phyloP scores from a whole-genome alignment of 2,113 vertebrate species.

The Leiothrix lutea region DNA sequence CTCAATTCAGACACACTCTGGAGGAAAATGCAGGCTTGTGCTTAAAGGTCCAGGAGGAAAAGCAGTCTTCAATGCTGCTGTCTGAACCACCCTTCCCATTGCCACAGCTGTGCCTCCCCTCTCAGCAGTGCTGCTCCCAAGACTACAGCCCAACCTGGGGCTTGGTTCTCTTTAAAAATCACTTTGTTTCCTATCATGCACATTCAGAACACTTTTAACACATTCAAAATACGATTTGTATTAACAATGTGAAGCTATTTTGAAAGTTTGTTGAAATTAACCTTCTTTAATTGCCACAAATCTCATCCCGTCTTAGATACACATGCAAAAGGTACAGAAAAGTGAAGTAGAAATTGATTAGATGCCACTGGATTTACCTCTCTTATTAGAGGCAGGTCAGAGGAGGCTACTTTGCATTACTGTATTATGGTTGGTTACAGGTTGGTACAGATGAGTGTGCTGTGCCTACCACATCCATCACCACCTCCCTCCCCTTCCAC shows the following conservation, averaged over 20 bases:
- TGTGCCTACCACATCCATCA: neutral
- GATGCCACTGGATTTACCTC: neutral
- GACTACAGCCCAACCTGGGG: neutral
- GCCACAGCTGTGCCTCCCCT: rapidly evolving
- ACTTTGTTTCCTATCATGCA: neutral
- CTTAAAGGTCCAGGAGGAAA: neutral
- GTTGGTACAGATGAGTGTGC: rapidly evolving
- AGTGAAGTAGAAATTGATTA: neutral
- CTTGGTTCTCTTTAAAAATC: neutral
- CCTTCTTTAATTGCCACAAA: neutral
- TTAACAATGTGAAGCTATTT: neutral
- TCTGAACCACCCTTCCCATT: neutral
- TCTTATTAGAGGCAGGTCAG: neutral
- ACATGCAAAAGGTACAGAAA: neutral
- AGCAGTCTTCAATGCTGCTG: neutral
- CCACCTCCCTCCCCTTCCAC: neutral
- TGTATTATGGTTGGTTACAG: neutral
- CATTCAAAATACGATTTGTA: neutral
- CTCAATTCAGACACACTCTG: neutral
- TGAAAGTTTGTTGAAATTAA: neutral
- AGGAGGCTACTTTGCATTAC: neutral
- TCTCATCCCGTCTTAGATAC: neutral
- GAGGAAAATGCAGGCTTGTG: neutral
- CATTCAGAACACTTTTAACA: neutral
- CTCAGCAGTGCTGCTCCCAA: rapidly evolving